phyloP scores from a whole-genome alignment of 2,888 invertebrate species.

The Sphaerophoria taeniata region DNA sequence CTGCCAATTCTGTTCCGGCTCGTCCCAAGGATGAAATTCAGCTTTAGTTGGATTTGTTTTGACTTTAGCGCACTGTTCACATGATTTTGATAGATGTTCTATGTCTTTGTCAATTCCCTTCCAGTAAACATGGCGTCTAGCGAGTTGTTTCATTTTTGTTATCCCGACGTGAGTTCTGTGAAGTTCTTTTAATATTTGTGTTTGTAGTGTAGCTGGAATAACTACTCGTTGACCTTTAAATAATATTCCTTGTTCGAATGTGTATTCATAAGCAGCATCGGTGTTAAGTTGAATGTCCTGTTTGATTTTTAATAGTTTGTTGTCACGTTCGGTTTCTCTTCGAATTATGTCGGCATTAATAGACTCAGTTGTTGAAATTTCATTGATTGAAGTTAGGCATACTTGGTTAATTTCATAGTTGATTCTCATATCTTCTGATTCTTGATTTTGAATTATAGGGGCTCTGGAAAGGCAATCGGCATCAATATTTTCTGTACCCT shows the following conservation, averaged over 20 bases:
- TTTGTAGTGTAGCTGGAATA: slow-evolving; percentile 15
- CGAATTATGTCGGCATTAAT: not conserved
- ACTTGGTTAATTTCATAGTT: not conserved
- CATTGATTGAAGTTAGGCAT: no score
- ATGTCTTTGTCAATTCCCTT: slow-evolving; percentile 77
- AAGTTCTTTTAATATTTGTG: slow-evolving; percentile 55
- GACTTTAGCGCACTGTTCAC: slow-evolving; percentile 27
- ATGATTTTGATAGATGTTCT: slow-evolving; percentile 67
- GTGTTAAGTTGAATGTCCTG: not conserved
- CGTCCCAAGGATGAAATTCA: slow-evolving; percentile 39
- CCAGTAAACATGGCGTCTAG: slow-evolving; percentile 77
- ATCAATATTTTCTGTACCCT: slow-evolving; percentile 1
- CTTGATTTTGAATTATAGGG: not conserved
- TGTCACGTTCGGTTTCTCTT: not conserved
- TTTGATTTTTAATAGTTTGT: not conserved
- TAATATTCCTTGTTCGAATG: not conserved
- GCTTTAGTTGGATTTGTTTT: slow-evolving; percentile 12
- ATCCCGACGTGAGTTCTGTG: slow-evolving; percentile 76
- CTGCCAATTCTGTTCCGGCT: slow-evolving; percentile 39
- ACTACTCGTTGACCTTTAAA: not conserved
- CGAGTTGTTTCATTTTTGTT: no score
- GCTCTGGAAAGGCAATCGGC: slow-evolving; percentile 3
- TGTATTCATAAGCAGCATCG: not conserved
- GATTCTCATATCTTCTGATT: not conserved
- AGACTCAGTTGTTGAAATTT: not conserved